Evolutionary conservation across 1,140 invertebrate species (phyloP).

Genomic region (Drosophila suzukii): DNA sequence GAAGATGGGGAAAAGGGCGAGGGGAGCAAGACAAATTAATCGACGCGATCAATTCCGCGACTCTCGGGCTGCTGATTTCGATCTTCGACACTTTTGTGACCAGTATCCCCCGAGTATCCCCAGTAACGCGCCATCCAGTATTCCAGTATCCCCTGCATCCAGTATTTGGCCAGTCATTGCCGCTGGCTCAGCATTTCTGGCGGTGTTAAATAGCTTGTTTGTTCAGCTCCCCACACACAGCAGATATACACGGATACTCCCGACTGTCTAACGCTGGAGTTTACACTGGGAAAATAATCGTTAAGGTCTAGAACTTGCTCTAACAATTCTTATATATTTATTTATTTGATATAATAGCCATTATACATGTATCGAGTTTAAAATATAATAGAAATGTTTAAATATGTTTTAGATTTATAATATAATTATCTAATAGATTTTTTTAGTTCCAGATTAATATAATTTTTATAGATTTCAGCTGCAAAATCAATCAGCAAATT

Average conservation of each 20-base stretch:
- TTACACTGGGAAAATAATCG: conserved; percentile 5
- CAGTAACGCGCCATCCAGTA: neutral
- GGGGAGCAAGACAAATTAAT: conserved; percentile 82
- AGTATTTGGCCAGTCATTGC: conserved; percentile 63
- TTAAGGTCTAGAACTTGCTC: neutral
- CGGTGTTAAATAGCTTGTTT: conserved; percentile 82
- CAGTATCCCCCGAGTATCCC: conserved; percentile 16
- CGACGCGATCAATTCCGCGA: conserved; percentile 81
- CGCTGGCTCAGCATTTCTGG: conserved; percentile 74
- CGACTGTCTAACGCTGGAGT: conserved; percentile 57
- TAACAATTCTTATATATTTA: neutral
- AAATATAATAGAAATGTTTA: too few species aligned
- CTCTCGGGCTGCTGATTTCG: conserved; percentile 76
- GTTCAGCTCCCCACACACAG: conserved; percentile 65
- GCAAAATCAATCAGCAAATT: too few species aligned
- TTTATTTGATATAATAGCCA: too few species aligned
- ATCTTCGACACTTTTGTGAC: conserved; percentile 80
- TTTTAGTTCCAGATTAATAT: too few species aligned
- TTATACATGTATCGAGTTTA: too few species aligned
- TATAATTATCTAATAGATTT: too few species aligned
- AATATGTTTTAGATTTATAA: too few species aligned
- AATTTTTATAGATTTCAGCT: too few species aligned
- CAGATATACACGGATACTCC: conserved; percentile 41
- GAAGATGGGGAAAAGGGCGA: conserved; percentile 4
- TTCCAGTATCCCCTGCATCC: conserved; percentile 11